phyloP scores from a whole-genome alignment of 2,113 vertebrate species.

The Bubo scandiacus region DNA sequence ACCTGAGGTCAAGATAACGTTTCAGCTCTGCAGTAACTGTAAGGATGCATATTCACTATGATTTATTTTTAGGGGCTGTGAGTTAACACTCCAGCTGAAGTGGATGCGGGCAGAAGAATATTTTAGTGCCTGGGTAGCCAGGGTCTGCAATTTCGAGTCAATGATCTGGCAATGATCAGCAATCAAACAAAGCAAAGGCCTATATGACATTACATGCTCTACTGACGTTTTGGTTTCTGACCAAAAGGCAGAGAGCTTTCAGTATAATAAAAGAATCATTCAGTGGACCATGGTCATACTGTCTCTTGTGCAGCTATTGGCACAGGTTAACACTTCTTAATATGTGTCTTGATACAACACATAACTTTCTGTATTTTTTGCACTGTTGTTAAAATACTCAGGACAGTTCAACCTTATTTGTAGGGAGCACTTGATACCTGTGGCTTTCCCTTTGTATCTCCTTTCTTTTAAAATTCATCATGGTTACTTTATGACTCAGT shows the following conservation, averaged over 20 bases:
- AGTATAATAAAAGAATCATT: neutral
- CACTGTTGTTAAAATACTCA: neutral
- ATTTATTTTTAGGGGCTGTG: neutral
- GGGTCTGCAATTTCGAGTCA: neutral
- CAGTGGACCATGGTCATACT: neutral
- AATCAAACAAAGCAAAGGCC: neutral
- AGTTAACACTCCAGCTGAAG: neutral
- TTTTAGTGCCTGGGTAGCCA: neutral
- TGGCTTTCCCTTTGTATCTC: neutral
- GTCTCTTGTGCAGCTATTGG: neutral
- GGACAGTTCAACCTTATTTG: neutral
- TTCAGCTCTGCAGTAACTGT: neutral
- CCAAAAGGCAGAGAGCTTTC: neutral
- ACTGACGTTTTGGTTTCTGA: neutral
- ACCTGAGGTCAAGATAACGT: neutral
- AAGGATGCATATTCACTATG: neutral
- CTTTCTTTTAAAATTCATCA: neutral
- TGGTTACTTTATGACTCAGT: neutral
- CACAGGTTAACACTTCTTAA: neutral
- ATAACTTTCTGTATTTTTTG: neutral
- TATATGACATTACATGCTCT: neutral
- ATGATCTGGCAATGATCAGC: neutral
- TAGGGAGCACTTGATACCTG: neutral
- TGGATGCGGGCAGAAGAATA: neutral
- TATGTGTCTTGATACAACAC: neutral